Evolutionary conservation across 64 coral and sea anemone genomes (phyloP), one percentile per base, ranked within the genome.

Genomic region (Stichodactyla helianthus): DNA sequence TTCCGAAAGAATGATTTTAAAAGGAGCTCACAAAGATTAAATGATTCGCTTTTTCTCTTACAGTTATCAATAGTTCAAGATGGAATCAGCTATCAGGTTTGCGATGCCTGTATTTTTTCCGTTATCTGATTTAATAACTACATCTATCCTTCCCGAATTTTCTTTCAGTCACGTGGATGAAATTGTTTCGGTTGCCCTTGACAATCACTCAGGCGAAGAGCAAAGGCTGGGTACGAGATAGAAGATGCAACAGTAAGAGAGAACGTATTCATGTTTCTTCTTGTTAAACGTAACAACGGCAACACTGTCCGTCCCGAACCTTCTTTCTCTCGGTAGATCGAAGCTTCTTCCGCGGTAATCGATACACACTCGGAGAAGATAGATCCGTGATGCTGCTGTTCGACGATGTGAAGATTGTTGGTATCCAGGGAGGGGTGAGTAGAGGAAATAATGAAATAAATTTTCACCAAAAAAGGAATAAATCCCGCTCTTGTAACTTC

Each of bases 351-450:
- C 53, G 82, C 5, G 89, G 89, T 50, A 85, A 85, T 51, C 89
- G 89, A 61, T 90, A 90, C 31, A 25, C 52, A 62, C 89, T 35
- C 27, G 28, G 77, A 28, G 76, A 57, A 26, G 67, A 90, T 28
- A 77, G 26, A 53, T 79, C 89, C 8, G 19, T 90, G 26, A 90
- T 90, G 89, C 44, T 90, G 67, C 14, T 90, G 14, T 90, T 85
- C 78, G 89, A 90, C 78, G 71, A 16, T 84, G 20, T 28, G 54
- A 90, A 86, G 71, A 64, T 86, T 23, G 70, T 52, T 15, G 89
- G 89, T 57, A 64, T 90, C 16, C 89, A 90, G 77, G 84, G 67
- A 78, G 83, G 83, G 18, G 89, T 90, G 55, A 85, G 89, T 90
- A 4, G 53, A 2, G 31, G 10, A 20, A 50, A 52, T 22, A 4